Evolutionary conservation across 1,140 invertebrate species (phyloP).

Genomic region (Monomorium pharaonis): DNA sequence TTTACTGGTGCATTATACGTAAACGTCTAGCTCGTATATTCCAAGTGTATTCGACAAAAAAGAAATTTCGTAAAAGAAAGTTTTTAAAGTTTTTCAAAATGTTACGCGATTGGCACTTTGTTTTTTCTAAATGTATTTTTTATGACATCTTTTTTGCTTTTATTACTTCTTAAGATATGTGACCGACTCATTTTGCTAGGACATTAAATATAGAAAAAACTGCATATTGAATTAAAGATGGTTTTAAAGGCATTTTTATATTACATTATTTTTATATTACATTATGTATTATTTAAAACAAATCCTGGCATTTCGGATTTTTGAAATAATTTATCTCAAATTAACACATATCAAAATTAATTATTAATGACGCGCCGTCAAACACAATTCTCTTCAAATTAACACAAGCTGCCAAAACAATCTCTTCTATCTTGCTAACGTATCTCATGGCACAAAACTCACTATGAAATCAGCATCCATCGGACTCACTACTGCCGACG

Average conservation of each 20-base stretch:
- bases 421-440: background rate
- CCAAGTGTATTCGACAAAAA: background rate
- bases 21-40: background rate
- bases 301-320: background rate
- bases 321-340: background rate
- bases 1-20: background rate
- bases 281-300: background rate
- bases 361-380: background rate
- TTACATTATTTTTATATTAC: background rate
- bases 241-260: background rate
- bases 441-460: slow-evolving; percentile 32
- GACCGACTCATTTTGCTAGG: background rate
- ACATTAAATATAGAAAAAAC: background rate
- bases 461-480: slow-evolving; percentile 39
- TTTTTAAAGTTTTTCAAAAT: slow-evolving; percentile 33
- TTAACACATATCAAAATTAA: background rate
- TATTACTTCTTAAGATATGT: background rate
- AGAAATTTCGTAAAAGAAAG: slow-evolving; percentile 15
- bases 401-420: slow-evolving; percentile 36
- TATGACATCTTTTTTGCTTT: background rate
- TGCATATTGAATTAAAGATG: background rate
- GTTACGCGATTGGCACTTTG: background rate
- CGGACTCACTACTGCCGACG: slow-evolving; percentile 10
- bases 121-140: background rate
- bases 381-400: slow-evolving; percentile 13